phyloP scores from a whole-genome alignment of 2,888 invertebrate genomes.

The Diploptera punctata region DNA sequence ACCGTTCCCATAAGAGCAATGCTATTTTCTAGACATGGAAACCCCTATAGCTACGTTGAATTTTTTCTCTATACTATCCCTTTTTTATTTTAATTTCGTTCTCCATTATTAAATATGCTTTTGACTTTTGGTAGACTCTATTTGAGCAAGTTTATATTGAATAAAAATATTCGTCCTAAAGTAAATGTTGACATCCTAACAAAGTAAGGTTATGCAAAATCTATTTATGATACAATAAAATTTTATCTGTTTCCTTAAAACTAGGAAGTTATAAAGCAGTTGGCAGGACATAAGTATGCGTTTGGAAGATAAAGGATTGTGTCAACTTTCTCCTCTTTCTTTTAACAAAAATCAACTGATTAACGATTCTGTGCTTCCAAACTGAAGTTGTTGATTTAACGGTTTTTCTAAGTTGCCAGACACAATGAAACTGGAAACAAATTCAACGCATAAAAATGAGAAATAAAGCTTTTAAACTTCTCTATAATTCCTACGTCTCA shows the following conservation, averaged over 20 bases:
- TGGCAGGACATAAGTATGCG: background rate
- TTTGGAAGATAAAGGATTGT: no score
- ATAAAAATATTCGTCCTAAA: no score
- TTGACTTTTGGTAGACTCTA: no score
- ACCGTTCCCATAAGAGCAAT: no score
- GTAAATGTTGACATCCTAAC: no score
- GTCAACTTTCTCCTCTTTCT: background rate
- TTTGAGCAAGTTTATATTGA: no score
- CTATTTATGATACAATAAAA: background rate
- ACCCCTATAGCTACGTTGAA: no score
- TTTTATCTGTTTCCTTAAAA: background rate
- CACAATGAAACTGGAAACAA: background rate
- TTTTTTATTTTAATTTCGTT: no score
- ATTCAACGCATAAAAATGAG: background rate
- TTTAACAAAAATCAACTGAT: background rate
- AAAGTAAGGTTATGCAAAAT: no score
- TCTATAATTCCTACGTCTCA: background rate
- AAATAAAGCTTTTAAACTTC: background rate
- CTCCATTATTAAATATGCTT: no score
- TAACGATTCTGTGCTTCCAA: background rate
- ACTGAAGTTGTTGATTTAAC: background rate
- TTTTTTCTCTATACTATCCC: no score
- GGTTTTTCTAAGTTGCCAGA: background rate
- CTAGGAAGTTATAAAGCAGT: background rate
- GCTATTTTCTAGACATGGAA: no score